Percentiles rank a stretch among this genome's conserved stretches.
Evolutionary conservation across 1,140 invertebrate species (phyloP).

Genomic region (Harpegnathos saltator): DNA sequence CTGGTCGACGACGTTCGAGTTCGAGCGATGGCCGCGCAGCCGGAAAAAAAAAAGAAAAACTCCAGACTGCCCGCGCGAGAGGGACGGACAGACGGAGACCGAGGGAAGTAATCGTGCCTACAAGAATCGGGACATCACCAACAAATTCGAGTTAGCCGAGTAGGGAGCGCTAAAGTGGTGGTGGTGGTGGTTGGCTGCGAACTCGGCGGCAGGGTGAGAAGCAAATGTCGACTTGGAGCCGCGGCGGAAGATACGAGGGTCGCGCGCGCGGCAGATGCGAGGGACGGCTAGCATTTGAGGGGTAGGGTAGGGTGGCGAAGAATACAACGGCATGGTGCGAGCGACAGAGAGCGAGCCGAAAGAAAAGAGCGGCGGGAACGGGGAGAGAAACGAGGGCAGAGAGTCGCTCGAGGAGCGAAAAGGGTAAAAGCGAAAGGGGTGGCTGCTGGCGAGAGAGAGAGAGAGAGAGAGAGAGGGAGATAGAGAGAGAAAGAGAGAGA

Average conservation of each 20-base stretch:
- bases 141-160: slow-evolving; percentile 83
- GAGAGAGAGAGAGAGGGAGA: not conserved
- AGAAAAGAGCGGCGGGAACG: slow-evolving; percentile 58
- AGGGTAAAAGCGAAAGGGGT: slow-evolving; percentile 50
- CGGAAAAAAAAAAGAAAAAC: slow-evolving; percentile 33
- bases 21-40: slow-evolving; percentile 48
- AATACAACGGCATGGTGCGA: slow-evolving; percentile 57
- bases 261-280: slow-evolving; percentile 57
- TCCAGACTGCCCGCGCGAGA: slow-evolving; percentile 54
- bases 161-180: slow-evolving; percentile 82
- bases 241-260: slow-evolving; percentile 59
- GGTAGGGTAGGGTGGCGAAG: slow-evolving; percentile 67
- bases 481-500: slow-evolving; percentile 40
- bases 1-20: slow-evolving; percentile 35
- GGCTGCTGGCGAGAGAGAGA: not conserved
- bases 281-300: slow-evolving; percentile 58
- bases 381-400: slow-evolving; percentile 41
- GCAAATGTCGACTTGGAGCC: slow-evolving; percentile 78
- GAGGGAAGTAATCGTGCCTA: slow-evolving; percentile 64
- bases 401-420: slow-evolving; percentile 23
- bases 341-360: slow-evolving; percentile 54
- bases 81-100: slow-evolving; percentile 45
- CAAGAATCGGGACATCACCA: slow-evolving; percentile 83
- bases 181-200: slow-evolving; percentile 77
- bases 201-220: slow-evolving; percentile 71